Conservation (phyloP, 1,140 invertebrate genomes). For the Neotoxoptera formosana region DNA sequence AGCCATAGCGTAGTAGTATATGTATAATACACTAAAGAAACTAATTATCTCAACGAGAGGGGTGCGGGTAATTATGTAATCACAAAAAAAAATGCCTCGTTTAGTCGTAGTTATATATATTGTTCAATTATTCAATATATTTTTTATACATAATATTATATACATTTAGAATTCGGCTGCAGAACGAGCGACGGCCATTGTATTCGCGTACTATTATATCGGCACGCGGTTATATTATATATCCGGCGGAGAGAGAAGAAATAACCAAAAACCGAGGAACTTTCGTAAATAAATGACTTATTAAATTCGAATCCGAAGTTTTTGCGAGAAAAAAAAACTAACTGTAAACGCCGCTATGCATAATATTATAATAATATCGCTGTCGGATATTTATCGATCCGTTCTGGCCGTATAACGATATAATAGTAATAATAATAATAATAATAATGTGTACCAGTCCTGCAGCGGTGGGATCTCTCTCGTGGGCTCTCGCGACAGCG, state of each 20-base stretch:
- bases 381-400: constrained; percentile 9
- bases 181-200: background rate
- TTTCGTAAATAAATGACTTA: background rate
- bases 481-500: background rate
- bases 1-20: background rate
- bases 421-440: background rate
- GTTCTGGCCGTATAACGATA: background rate
- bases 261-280: background rate
- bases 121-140: background rate
- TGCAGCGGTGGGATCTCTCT: background rate
- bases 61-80: background rate
- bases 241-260: background rate
- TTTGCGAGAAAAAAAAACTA: background rate
- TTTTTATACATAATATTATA: background rate
- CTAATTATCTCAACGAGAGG: background rate
- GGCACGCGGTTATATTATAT: background rate
- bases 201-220: background rate
- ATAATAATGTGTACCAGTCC: background rate
- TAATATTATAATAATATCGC: background rate
- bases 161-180: background rate
- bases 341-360: background rate
- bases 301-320: background rate
- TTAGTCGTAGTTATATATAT: background rate
- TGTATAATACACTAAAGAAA: background rate
- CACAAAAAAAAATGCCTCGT: background rate